Base-by-base conservation (phyloP, 2,113 vertebrate genomes). In the Pomatostomus ruficeps region DNA sequence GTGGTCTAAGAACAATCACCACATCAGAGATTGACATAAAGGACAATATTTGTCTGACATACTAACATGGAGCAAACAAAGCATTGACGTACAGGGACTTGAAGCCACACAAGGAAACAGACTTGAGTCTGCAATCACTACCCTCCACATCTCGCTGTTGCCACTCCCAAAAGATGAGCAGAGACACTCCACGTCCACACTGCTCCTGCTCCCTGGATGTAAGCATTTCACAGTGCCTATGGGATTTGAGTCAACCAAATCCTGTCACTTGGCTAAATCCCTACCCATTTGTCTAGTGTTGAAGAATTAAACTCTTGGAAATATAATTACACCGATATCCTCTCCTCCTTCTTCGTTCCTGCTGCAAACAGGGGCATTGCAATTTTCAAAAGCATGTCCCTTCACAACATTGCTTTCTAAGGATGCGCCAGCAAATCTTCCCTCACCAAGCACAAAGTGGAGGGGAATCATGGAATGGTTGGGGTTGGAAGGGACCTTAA, bases 361-460 rank as follows among this genome's bases (percentile, higher is more conserved):
- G 31, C 31, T 16, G 5, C 42, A 36, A 71, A 63, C 0, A 1
- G 31, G 49, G 11, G 5, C 19, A 12, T 2, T 1, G 1, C n/a
- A 46, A 21, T 55, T 77, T 38, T 71, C 25, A 17, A n/a, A 42
- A 42, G 17, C 21, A 4, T 10, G 6, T 80, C 8, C 33, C 49
- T 54, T 65, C 33, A 19, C 25, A 59, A 2, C 57, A 14, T 2
- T 10, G 33, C 28, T 48, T 67, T 70, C 55, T 25, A 28, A 28
- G 29, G 43, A 31, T 2, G 0, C 5, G 14, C 14, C 9, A 23
- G 54, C 3, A 23, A 1, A 2, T 33, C 46, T 70, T 24, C 42
- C 38, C 35, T 62, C 35, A 18, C 35, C 2, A 0, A 1, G 2
- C 33, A 61, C 23, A 7, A 42, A 36, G 45, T 2, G 0, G 38